Evolutionary conservation across 1,140 invertebrate genomes (phyloP).

Genomic region (Forficula auricularia): DNA sequence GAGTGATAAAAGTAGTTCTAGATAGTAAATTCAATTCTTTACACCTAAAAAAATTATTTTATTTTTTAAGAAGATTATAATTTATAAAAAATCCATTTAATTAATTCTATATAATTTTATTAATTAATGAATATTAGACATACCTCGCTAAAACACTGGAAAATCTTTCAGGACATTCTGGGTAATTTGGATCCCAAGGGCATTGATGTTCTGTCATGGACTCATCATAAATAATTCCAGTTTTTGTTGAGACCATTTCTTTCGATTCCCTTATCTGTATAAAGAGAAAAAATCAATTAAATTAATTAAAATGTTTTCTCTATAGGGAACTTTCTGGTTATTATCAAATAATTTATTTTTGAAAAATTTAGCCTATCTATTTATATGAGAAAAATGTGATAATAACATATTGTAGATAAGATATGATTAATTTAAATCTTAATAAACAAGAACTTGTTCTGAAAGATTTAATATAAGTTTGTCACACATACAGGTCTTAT

Average conservation of each 20-base stretch:
- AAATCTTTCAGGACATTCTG: slow-evolving; percentile 63
- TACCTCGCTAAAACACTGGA: slow-evolving; percentile 47
- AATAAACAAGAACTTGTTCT: no score
- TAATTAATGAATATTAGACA: neutral
- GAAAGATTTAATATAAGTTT: no score
- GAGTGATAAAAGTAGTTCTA: slow-evolving; percentile 39
- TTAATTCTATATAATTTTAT: neutral
- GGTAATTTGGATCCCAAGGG: slow-evolving; percentile 66
- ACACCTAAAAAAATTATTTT: slow-evolving; percentile 45
- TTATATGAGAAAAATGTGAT: neutral
- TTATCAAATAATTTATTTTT: neutral
- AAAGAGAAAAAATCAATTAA: slow-evolving; percentile 12
- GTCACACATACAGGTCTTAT: no score
- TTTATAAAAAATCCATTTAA: slow-evolving; percentile 6
- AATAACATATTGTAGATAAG: neutral
- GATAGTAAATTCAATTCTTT: slow-evolving; percentile 49
- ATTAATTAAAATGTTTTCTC: neutral
- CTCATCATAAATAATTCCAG: slow-evolving; percentile 61
- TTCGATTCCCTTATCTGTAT: slow-evolving; percentile 45
- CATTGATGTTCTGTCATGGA: slow-evolving; percentile 61
- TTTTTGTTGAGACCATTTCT: slow-evolving; percentile 33
- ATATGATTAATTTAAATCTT: no score
- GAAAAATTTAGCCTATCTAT: neutral
- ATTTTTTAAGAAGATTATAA: no score
- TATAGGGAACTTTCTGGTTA: slow-evolving; percentile 1